Evolutionary conservation across 2,888 invertebrate genomes (phyloP).

Genomic region (Scaptomyza polygonia): DNA sequence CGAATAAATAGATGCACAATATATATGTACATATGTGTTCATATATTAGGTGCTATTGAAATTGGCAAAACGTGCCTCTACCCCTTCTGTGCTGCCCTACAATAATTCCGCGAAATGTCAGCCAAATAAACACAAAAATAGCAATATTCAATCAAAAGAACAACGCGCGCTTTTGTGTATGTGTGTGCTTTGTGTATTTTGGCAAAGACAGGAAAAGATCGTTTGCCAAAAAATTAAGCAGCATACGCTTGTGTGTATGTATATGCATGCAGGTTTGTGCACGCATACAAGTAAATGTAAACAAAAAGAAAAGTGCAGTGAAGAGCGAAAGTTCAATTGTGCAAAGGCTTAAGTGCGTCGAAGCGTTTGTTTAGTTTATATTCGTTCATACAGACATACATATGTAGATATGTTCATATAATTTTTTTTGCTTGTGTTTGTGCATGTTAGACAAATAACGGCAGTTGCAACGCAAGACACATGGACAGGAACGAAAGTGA

Average conservation of each 20-base stretch:
- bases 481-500: constrained; percentile 21
- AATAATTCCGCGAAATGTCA: constrained; percentile 14
- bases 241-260: constrained; percentile 15
- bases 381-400: neutral
- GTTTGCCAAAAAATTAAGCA: constrained; percentile 53
- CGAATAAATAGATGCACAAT: constrained; percentile 47
- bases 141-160: constrained; percentile 68
- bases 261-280: constrained; percentile 2
- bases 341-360: constrained; percentile 44
- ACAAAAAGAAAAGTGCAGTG: constrained; percentile 71
- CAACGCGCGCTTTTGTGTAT: constrained; percentile 27
- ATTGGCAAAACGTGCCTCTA: constrained; percentile 30
- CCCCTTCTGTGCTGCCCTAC: constrained; percentile 1
- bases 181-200: constrained; percentile 36
- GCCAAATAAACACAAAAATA: constrained; percentile 63
- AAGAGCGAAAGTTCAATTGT: constrained; percentile 72
- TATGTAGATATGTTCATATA: neutral
- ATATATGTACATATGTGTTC: constrained; percentile 8
- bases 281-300: constrained; percentile 35
- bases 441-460: constrained; percentile 48
- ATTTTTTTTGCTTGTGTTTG: constrained; percentile 17
- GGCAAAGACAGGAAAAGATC: constrained; percentile 66
- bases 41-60: constrained; percentile 33
- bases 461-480: constrained; percentile 43
- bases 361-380: constrained; percentile 20